Evolutionary conservation across 2,888 invertebrate genomes (phyloP), one percentile per base, ranked within the genome.

Genomic region (Amblyteles armatorius): DNA sequence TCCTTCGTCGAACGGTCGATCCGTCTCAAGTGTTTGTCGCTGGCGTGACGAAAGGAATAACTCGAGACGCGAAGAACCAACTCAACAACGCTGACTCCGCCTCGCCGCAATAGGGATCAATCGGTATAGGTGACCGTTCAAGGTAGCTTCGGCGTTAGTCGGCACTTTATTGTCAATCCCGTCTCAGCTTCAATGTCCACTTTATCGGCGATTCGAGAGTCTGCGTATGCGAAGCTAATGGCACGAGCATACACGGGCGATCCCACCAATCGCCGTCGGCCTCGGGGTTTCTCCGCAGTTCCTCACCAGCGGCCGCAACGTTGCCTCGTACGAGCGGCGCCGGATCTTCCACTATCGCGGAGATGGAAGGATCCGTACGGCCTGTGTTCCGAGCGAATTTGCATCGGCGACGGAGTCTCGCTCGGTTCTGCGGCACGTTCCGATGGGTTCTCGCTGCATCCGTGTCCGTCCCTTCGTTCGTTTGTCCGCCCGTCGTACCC

Each of bases 341-440:
- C 57, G 29, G 55, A 44, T 57, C 29, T 57, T 68, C 44, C 4
- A 29, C 57, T 29, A 60, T 26, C 13, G 48, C 13, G 6, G 68
- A 40, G n/a, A 67, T 36, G n/a, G 16, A 29, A 65, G 67, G 26
- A 26, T 36, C 22, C 36, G 19, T 22, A 68, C 55, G 36, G 78
- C 29, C 5, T 13, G 57, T 44, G 44, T 3, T n/a, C 29, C 29
- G 33, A 6, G 77, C 55, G 44, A 77, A 77, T 77, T 77, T 55
- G 77, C 77, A 40, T 68, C 77, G 55, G 19, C 68, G 55, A 67
- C 33, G 44, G 77, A 77, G 68, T 77, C 26, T 29, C 44, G 26
- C 29, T 44, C 68, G 33, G 68, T 77, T 40, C 55, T 11, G 40
- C 2, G 16, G n/a, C 44, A 29, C 29, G 57, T 26, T 44, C 26